Base-by-base conservation (phyloP, 2,113 vertebrate genomes). In the Puntigrus tetrazona region DNA sequence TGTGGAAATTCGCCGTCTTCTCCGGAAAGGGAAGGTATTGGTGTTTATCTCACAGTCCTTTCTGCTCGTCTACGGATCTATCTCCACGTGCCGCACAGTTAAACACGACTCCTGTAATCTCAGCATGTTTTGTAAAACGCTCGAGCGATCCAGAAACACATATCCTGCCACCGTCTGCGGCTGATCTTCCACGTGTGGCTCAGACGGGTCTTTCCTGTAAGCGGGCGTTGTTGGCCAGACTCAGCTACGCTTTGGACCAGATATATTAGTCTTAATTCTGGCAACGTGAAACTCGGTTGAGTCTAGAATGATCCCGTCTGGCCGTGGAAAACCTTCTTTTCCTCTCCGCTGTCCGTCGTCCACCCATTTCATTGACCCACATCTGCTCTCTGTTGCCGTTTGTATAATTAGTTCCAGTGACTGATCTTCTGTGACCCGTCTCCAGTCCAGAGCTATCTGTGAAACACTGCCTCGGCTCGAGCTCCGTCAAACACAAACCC, bases 11-110 rank as follows among this genome's bases (percentile, higher is more conserved):
- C 95, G 97, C 34, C 95, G 97, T 78, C 93, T 99, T 87, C 92
- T 99, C 45, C 95, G 96, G 8, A 98, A 98, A 0, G 97, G 97
- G 87, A 98, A 99, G 89, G 98, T 99, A 78, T 1, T 16, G 8
- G 41, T n/a, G 4, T 8, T 3, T 31, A 20, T 81, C 70, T 8
- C 7, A 13, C 88, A 80, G 81, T 77, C 43, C 27, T 27, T 72
- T 43, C 52, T n/a, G 52, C 52, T 57, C 22, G 8, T 69, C 34
- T 11, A n/a, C 31, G n/a, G n/a, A 22, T 69, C 8, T 38, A 22
- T 69, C 8, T 38, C 4, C 18, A 38, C 38, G 8, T n/a, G 11
- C 18, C 38, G 34, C 38, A 38, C 8, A n/a, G 34, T 5, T 69
- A 22, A 69, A 38, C 22, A 20, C 22, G 65, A 69, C 18, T 69